Base-by-base conservation (phyloP, 2,113 vertebrate genomes). In the Probosciger aterrimus region DNA sequence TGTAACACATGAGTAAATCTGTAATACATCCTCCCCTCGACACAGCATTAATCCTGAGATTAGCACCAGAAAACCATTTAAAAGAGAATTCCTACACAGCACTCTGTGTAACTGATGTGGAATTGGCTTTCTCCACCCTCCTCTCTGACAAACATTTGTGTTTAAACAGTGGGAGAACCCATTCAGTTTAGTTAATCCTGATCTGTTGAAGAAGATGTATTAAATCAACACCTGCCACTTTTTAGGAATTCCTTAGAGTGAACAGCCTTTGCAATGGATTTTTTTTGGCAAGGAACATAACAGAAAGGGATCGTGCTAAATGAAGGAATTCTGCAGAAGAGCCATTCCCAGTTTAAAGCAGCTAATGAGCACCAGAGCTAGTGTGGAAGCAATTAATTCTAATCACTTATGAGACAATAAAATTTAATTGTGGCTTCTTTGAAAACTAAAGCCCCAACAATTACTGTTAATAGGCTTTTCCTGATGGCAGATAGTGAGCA, bases 371-470 rank as follows among this genome's bases (percentile, higher is more conserved):
- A 93, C 67, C 92, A 92, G 64, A 96, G 85, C 95, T 96, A 93
- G 90, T 78, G 90, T 86, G 95, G 93, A 96, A 91, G 88, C 93
- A 97, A 98, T 98, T 98, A 98, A 98, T 98, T 97, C 92, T 96
- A 98, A 98, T 96, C 96, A 98, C 88, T 97, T 98, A 97, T 44
- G 96, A 98, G 89, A 97, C 97, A 98, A 98, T 98, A 96, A 97
- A 97, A 98, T 97, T 97, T 97, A 97, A 98, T 98, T 98, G 97
- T 86, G 75, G 94, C 78, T 95, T 97, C 94, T 97, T 96, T 95
- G 88, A 96, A 95, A 96, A 95, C 86, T 80, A 82, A 97, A 96
- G 97, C 88, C 91, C 90, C 74, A 94, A 92, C 96, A 96, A 97
- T 98, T 98, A 98, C 92, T 97, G 90, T 97, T 98, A 98, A 97